Evolutionary conservation across 2,888 invertebrate genomes (phyloP), one percentile per base, ranked within the genome.

Genomic region (Phyllotreta cruciferae): DNA sequence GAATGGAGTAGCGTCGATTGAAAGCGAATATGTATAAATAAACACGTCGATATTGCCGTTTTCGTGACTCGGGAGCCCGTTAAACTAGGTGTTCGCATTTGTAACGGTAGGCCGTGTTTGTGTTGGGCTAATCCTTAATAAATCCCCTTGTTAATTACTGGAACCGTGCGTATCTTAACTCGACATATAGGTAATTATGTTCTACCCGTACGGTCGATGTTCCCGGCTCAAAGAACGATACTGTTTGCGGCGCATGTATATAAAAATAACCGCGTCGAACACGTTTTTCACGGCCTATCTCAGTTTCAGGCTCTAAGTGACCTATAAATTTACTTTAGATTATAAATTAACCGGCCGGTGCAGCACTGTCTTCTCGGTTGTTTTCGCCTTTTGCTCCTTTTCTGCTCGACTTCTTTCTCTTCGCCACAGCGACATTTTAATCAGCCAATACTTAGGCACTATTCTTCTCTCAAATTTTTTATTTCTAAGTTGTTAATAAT

Each of bases 121-220:
- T 70, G 70, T 71, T 70, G 67, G 70, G 71, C 74, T 73, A 73
- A 76, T 74, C 74, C 75, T 74, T 74, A 77, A 78, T 78, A 78
- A 78, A 78, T 78, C 74, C 72, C 71, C 75, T 74, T 76, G 75
- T 78, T 78, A 78, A 78, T 78, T 78, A 78, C 78, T 74, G 73
- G 70, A 74, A 74, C 74, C 74, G 74, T 74, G 24, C 24, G 75
- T 77, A 75, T 77, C 75, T 76, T 70, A 70, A 68, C 71, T 70
- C 65, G 68, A 67, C 70, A 67, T 73, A 75, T 73, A 72, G 73
- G 74, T 75, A 75, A 75, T 74, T 76, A 74, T 74, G 73, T 74
- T 73, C 71, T 72, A 70, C 70, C 69, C 63, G 60, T 66, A 64
- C 67, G 66, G 58, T 60, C 24, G 69, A 71, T 69, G 70, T 66